Conservation (phyloP, 2,888 invertebrate species). For the Iselma pallidipennis region DNA sequence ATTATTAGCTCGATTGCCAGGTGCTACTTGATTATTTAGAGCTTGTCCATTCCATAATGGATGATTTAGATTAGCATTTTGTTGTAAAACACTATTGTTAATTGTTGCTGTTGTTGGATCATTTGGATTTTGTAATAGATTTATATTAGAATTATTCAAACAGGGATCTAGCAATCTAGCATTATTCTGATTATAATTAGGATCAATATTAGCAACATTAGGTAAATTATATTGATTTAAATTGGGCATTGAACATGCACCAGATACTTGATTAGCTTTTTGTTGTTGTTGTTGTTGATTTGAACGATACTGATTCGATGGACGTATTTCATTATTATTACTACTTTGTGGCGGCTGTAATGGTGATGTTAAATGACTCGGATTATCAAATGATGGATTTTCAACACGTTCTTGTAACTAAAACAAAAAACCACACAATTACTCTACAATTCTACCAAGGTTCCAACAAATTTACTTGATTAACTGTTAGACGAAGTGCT, state of each 20-base stretch:
- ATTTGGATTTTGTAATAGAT: constrained; percentile 7
- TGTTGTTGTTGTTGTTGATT: constrained; percentile 33
- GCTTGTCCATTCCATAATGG: constrained; percentile 59
- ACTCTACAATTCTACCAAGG: neutral
- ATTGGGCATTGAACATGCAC: constrained; percentile 51
- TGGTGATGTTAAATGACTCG: constrained; percentile 25
- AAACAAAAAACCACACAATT: constrained; percentile 20
- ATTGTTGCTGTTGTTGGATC: constrained; percentile 1
- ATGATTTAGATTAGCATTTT: constrained; percentile 49
- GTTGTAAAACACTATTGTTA: constrained; percentile 47
- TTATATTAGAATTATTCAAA: constrained; percentile 44
- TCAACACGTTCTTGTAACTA: constrained; percentile 57
- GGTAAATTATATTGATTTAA: constrained; percentile 50
- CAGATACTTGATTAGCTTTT: constrained; percentile 43
- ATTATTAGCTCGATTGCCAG: constrained; percentile 88
- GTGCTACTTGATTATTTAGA: constrained; percentile 88
- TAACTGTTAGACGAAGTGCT: constrained; percentile 62
- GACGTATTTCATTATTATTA: neutral
- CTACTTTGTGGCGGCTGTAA: constrained; percentile 16
- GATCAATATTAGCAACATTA: constrained; percentile 42
- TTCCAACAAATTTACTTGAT: constrained; percentile 50
- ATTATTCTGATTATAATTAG: constrained; percentile 44
- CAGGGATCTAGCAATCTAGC: constrained; percentile 47
- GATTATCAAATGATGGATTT: constrained; percentile 25
- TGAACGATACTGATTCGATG: constrained; percentile 15